These are phyloP conservation scores for Corythaixoides concolor DNA, from an alignment of 2,113 vertebrate genomes.

Conservation along the genomic window DNA sequence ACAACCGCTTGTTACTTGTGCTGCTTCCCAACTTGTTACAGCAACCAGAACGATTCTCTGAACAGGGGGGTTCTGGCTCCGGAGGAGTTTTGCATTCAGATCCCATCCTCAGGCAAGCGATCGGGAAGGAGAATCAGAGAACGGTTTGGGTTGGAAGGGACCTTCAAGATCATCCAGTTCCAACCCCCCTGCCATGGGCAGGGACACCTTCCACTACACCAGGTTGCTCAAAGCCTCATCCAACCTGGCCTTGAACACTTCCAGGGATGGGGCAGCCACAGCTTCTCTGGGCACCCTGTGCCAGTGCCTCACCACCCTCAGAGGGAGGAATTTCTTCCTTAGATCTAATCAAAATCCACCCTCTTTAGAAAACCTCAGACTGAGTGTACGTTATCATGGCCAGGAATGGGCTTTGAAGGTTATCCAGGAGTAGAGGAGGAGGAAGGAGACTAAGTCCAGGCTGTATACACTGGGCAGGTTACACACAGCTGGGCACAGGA, in stretches of 20 bases:
- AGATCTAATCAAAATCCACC: not conserved
- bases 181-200: not conserved
- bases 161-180: accelerated
- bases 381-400: accelerated
- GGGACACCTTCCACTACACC: accelerated
- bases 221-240: not conserved
- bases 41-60: accelerated
- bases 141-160: not conserved
- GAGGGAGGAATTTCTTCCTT: too few relatives aligned
- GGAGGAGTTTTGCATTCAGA: not conserved
- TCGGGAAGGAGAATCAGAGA: not conserved
- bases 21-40: not conserved
- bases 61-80: not conserved
- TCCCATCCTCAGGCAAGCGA: not conserved
- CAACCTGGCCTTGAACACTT: not conserved
- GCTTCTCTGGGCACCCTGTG: not conserved
- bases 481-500: not conserved
- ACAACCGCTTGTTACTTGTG: not conserved
- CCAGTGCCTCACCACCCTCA: accelerated
- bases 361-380: not conserved
- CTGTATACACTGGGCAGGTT: not conserved
- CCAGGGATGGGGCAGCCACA: not conserved
- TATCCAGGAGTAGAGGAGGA: not conserved
- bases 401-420: not conserved
- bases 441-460: not conserved